A percentile compares a stretch with the other conserved stretches of the same genome.
Conservation (phyloP, 2,888 invertebrate species). For the Malachius bipustulatus region DNA sequence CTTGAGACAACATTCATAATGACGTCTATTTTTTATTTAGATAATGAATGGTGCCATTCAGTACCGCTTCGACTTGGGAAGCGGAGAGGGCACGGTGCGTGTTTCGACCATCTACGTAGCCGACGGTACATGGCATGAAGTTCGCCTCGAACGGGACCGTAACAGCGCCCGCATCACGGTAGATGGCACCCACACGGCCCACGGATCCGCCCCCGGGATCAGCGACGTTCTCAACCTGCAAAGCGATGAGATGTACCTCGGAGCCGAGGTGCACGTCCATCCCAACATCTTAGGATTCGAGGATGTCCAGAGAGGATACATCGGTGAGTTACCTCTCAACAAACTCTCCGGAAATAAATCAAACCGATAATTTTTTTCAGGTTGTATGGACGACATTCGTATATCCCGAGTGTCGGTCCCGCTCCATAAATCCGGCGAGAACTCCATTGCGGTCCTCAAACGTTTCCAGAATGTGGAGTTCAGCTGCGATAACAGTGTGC, state of each 20-base stretch:
- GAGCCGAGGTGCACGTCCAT: slow-evolving; percentile 69
- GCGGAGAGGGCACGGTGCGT: slow-evolving; percentile 75
- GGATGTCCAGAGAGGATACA: slow-evolving; percentile 56
- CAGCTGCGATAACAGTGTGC: slow-evolving; percentile 48
- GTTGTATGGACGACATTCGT: slow-evolving; percentile 80
- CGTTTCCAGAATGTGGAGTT: slow-evolving; percentile 60
- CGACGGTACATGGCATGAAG: slow-evolving; percentile 77
- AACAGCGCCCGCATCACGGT: slow-evolving; percentile 67
- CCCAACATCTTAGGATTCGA: slow-evolving; percentile 58
- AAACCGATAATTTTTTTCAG: slow-evolving; percentile 83
- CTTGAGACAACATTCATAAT: slow-evolving; percentile 9
- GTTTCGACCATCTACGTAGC: slow-evolving; percentile 66
- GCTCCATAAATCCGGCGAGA: slow-evolving; percentile 54
- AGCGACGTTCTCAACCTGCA: slow-evolving; percentile 76
- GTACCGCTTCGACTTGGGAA: slow-evolving; percentile 86
- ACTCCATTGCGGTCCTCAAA: slow-evolving; percentile 51
- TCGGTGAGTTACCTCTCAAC: too few species aligned
- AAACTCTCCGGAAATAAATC: too few species aligned
- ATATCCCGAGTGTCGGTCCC: slow-evolving; percentile 67
- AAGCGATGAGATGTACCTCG: slow-evolving; percentile 70
- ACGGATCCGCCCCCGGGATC: slow-evolving; percentile 68
- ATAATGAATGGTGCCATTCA: slow-evolving; percentile 74
- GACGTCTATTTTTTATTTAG: slow-evolving; percentile 35
- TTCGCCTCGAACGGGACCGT: slow-evolving; percentile 67
- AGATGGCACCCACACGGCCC: slow-evolving; percentile 60